Base-by-base conservation (phyloP, 2,888 invertebrate genomes). In the Tenthredo scrophulariae region DNA sequence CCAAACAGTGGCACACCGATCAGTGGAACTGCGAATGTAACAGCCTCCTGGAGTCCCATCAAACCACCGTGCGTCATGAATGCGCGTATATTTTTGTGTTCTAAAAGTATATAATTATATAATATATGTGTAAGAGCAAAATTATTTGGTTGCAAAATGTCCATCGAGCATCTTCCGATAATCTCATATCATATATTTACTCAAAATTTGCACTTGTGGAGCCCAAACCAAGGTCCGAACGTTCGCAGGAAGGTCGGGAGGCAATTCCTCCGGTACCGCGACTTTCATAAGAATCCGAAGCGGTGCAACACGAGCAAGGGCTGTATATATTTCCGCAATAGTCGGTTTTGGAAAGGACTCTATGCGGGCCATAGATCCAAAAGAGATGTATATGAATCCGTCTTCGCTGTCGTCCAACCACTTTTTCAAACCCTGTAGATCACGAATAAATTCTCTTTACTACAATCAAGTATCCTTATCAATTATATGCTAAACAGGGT, bases 21-120 rank as follows among this genome's bases (percentile, higher is more conserved):
- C 89, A 92, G 87, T 0, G 92, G 92, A 0, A 93, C 89, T 2
- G 87, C 91, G 40, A 80, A 87, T 33, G 88, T 85, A 15, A 92
- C 70, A 7, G 93, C 87, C 86, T 93, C 93, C 50, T 88, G 88
- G 5, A 89, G 88, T 4, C 92, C 88, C 90, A 91, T 88, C 0
- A 91, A 72, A 29, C 92, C 92, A 9, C 92, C 92, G 33, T 92
- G 92, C 4, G 92, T 91, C 4, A 92, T 87, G 79, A 93, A 93
- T n/a, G 40, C 90, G 79, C 88, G 89, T 0, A 88, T 84, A 79
- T 92, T 92, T 82, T 89, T 89, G 85, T 93, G 92, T 33, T 89
- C 92, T 92, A 85, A 1, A 75, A 54, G 10, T 9, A 40, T 40
- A 40, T 40, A 9, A 40, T 40, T 9, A 40, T 40, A 40, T 40